A percentile compares a stretch with the other conserved stretches of the same genome.
Conservation (phyloP, 2,888 invertebrate species). For the Macrosoma leucophasiata region DNA sequence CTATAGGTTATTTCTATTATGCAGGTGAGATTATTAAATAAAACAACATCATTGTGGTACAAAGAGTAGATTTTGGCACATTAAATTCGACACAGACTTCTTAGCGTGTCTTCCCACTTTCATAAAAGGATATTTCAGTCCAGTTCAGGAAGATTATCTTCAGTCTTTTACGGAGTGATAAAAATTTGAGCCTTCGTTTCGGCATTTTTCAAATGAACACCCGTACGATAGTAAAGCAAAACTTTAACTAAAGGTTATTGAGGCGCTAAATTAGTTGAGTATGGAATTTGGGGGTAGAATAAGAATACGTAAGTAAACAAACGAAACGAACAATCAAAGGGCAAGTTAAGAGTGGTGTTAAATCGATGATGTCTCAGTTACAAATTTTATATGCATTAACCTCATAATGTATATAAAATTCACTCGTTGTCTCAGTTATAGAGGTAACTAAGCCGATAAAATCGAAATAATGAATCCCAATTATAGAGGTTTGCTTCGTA, state of each 20-base stretch:
- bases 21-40: slow-evolving; percentile 1
- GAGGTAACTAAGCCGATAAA: slow-evolving; percentile 3
- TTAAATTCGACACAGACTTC: background rate
- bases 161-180: slow-evolving; percentile 13
- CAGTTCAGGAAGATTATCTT: background rate
- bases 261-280: slow-evolving; percentile 4
- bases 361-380: background rate
- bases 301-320: slow-evolving; percentile 7
- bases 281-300: slow-evolving; percentile 13
- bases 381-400: too few species aligned
- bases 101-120: background rate
- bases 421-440: background rate
- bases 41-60: too few species aligned
- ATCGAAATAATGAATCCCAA: slow-evolving; percentile 1
- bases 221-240: slow-evolving; percentile 10
- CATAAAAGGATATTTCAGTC: too few species aligned
- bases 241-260: slow-evolving; percentile 7
- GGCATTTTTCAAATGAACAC: slow-evolving; percentile 13
- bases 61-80: too few species aligned
- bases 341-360: too few species aligned
- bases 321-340: too few species aligned
- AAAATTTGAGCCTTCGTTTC: slow-evolving; percentile 10
- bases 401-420: too few species aligned
- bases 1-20: too few species aligned
- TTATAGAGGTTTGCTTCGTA: slow-evolving; percentile 3